A percentile compares a stretch with the other conserved stretches of the same genome.
Conservation (phyloP, 2,888 invertebrate genomes). For the Exephanes ischioxanthus region DNA sequence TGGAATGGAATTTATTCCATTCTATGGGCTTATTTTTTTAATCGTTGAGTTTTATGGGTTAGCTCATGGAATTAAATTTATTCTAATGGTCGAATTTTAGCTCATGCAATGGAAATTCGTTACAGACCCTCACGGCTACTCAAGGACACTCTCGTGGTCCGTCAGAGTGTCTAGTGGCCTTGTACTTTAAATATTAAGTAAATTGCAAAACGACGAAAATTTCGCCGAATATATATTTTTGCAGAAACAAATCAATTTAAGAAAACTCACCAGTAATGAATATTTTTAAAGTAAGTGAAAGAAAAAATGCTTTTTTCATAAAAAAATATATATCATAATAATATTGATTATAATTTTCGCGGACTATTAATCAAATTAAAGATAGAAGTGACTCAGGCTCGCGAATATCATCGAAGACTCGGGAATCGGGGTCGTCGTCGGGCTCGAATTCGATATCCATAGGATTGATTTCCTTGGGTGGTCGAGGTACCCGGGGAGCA, state of each 20-base stretch:
- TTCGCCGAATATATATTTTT: too few species aligned
- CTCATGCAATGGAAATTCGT: too few species aligned
- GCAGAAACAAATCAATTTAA: too few species aligned
- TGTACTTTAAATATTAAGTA: too few species aligned
- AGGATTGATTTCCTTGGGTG: slow-evolving; percentile 66
- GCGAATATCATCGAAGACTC: slow-evolving; percentile 72
- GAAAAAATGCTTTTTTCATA: background rate
- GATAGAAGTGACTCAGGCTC: slow-evolving; percentile 70
- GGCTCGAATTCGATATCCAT: slow-evolving; percentile 78
- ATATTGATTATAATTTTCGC: background rate
- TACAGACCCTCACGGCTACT: too few species aligned
- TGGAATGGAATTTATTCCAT: background rate
- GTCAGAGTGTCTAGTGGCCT: too few species aligned
- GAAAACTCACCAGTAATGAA: background rate
- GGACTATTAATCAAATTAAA: slow-evolving; percentile 63
- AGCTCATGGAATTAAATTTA: too few species aligned
- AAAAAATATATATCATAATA: background rate
- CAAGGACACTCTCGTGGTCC: too few species aligned
- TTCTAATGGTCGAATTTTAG: too few species aligned
- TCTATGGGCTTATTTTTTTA: too few species aligned
- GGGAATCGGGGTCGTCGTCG: slow-evolving; percentile 74
- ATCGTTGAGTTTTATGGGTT: too few species aligned
- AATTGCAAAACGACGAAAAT: too few species aligned
- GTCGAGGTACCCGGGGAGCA: slow-evolving; percentile 69
- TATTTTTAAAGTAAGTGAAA: background rate